Evolutionary conservation across 2,113 vertebrate species (phyloP).

Genomic region (Sinocyclocheilus anshuiensis): DNA sequence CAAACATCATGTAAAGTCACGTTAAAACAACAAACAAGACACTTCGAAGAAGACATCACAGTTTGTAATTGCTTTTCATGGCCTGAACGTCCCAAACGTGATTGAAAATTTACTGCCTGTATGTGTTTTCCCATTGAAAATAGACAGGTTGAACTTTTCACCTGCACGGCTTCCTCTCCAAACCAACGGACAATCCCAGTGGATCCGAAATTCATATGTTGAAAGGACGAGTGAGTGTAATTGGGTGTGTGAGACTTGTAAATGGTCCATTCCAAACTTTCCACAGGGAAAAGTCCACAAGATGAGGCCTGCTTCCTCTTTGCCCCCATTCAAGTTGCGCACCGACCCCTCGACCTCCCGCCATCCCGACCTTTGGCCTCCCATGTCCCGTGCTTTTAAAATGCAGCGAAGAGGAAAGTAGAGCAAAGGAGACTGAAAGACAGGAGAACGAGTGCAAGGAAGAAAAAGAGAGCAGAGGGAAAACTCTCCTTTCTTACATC

Average conservation of each 20-base stretch:
- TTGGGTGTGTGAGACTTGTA: conserved; percentile 37
- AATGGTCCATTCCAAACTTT: conserved; percentile 51
- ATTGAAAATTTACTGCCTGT: conserved; percentile 19
- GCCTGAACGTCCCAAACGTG: not conserved
- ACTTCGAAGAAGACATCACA: not conserved
- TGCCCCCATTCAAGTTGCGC: conserved; percentile 64
- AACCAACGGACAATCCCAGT: conserved; percentile 32
- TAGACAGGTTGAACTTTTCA: conserved; percentile 30
- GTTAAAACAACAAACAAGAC: conserved; percentile 31
- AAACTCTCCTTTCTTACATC: conserved; percentile 49
- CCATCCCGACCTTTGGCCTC: conserved; percentile 62
- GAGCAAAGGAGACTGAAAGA: conserved; percentile 25
- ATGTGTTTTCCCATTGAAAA: conserved; percentile 12
- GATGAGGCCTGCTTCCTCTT: conserved; percentile 68
- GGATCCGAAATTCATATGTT: conserved; percentile 41
- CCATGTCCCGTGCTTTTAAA: conserved; percentile 55
- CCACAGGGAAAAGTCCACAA: conserved; percentile 61
- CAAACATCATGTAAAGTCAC: not conserved
- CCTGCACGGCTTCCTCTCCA: conserved; percentile 24
- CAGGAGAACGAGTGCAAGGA: not conserved
- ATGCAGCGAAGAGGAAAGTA: conserved; percentile 30
- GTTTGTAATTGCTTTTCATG: conserved; percentile 45
- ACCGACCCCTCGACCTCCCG: conserved; percentile 65
- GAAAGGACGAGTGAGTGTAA: conserved; percentile 48
- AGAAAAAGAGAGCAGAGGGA: conserved; percentile 45